phyloP scores from a whole-genome alignment of 2,888 invertebrate genomes.

The Dermolepida albohirtum region DNA sequence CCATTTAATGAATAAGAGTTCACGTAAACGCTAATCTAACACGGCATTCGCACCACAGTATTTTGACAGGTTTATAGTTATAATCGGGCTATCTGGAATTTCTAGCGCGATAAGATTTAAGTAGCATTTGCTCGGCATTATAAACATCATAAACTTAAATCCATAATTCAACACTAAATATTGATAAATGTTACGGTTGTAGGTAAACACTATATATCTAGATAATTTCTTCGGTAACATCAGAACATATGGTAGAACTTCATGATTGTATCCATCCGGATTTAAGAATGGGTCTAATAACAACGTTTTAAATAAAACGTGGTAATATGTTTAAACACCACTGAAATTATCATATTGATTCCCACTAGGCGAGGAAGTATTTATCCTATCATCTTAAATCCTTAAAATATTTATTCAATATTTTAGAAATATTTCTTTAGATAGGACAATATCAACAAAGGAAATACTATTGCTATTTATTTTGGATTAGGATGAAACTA shows the following conservation, averaged over 20 bases:
- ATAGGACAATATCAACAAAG: slow-evolving; percentile 33
- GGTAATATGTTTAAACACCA: slow-evolving; percentile 27
- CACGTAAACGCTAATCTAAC: slow-evolving; percentile 42
- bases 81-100: slow-evolving; percentile 47
- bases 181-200: slow-evolving; percentile 44
- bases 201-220: slow-evolving; percentile 35
- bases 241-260: slow-evolving; percentile 35
- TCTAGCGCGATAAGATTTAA: slow-evolving; percentile 46
- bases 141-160: slow-evolving; percentile 46
- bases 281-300: slow-evolving; percentile 35
- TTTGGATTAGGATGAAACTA: slow-evolving; percentile 31
- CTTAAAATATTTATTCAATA: slow-evolving; percentile 33
- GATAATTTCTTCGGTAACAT: slow-evolving; percentile 41
- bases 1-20: slow-evolving; percentile 19
- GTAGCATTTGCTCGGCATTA: slow-evolving; percentile 45
- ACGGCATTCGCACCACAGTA: slow-evolving; percentile 39
- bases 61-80: slow-evolving; percentile 45
- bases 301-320: slow-evolving; percentile 16
- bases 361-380: slow-evolving; percentile 13
- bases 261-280: slow-evolving; percentile 33
- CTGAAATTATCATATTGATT: slow-evolving; percentile 34
- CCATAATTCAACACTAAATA: slow-evolving; percentile 46
- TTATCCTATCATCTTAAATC: slow-evolving; percentile 26
- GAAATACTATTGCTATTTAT: slow-evolving; percentile 38
- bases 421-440: slow-evolving; percentile 31